Percentiles rank a stretch among this genome's conserved stretches.
Conservation (phyloP, 2,797 vertebrate genomes). For the Crossoptilon crossoptilon region DNA sequence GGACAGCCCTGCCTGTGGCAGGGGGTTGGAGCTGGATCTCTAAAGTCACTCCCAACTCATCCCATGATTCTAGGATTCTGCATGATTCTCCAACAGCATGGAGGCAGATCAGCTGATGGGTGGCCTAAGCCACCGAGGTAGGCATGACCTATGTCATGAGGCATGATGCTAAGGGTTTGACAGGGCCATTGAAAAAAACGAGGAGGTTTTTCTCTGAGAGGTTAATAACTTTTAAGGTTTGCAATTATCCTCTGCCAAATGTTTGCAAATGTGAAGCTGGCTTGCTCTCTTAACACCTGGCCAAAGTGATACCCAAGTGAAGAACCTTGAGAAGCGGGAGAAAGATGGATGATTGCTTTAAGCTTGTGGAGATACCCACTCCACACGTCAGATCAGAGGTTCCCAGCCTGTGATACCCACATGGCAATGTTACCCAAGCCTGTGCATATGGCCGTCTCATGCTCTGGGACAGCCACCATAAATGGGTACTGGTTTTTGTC, state of each 20-base stretch:
- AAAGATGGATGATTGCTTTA: not conserved
- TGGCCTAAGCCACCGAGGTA: not conserved
- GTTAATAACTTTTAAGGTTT: not conserved
- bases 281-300: not conserved
- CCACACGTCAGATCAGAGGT: accelerated
- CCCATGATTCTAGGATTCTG: not conserved
- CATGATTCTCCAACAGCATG: accelerated
- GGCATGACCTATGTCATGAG: not conserved
- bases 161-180: not conserved
- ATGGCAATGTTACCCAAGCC: not conserved
- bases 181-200: not conserved
- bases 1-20: not conserved
- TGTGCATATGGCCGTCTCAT: accelerated
- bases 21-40: not conserved
- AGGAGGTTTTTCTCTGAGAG: not conserved
- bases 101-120: not conserved
- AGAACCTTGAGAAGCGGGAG: not conserved
- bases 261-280: not conserved
- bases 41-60: not conserved
- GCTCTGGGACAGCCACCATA: not conserved
- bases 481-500: not conserved
- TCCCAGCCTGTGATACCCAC: not conserved
- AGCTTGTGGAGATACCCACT: not conserved
- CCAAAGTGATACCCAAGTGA: not conserved
- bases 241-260: not conserved